Conservation (phyloP, 2,113 vertebrate genomes). For the Lagenorhynchus albirostris region DNA sequence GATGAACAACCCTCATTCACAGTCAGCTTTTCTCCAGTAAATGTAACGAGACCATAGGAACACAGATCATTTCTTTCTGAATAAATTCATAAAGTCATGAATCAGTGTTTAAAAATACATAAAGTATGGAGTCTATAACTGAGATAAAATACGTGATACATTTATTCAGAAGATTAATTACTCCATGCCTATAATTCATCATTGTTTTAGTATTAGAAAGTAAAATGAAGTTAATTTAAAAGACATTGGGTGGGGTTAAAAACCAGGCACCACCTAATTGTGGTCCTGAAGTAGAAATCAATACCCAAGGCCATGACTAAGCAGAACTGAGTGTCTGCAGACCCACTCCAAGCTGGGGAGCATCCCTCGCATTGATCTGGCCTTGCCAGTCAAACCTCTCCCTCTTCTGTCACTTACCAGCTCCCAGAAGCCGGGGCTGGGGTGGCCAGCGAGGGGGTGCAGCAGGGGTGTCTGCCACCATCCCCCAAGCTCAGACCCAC, state of each 20-base stretch:
- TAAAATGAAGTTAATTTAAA: slow-evolving; percentile 19
- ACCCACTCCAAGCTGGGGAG: not conserved
- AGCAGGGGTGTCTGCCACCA: not conserved
- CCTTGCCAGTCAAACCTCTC: not conserved
- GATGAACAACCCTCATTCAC: not conserved
- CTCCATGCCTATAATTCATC: not conserved
- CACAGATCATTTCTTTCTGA: not conserved
- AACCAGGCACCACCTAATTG: not conserved
- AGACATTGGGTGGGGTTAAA: not conserved
- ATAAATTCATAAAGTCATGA: slow-evolving; percentile 3
- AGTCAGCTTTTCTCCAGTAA: not conserved
- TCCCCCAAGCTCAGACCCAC: not conserved
- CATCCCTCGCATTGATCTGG: not conserved
- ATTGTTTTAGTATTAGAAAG: not conserved
- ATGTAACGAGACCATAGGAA: not conserved
- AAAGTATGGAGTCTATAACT: not conserved
- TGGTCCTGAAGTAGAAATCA: not conserved
- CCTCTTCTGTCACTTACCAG: not conserved
- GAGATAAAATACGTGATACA: not conserved
- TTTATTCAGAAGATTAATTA: slow-evolving; percentile 26
- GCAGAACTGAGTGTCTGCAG: not conserved
- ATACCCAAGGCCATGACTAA: not conserved
- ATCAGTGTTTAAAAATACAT: not conserved
- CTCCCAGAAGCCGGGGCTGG: not conserved
- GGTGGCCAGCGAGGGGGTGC: not conserved